Base-by-base conservation (phyloP, 2,113 vertebrate species). In the Bambusicola thoracicus region DNA sequence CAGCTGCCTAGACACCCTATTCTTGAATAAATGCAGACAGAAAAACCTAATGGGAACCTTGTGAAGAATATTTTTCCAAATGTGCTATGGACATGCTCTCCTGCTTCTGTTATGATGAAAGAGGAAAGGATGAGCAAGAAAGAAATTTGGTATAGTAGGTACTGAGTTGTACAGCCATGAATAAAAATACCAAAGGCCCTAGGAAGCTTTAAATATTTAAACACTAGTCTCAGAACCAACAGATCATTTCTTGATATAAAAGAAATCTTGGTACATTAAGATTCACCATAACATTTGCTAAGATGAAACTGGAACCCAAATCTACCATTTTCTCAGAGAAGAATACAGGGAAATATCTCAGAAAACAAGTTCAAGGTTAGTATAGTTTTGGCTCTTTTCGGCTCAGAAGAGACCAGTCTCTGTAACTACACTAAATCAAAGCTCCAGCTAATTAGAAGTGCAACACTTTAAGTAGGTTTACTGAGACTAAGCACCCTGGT, bases 161-260 rank as follows among this genome's bases (percentile, higher is more conserved):
- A 20, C 16, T 24, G 40, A 83, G 55, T 38, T 81, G 55, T 5
- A 4, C 17, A 41, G 22, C 53, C 59, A 12, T 34, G 59, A 73
- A 76, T 21, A 75, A 70, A 75, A 43, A 25, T 70, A 77, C 5
- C 21, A 53, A 49, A 77, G 12, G 59, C 4, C 21, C 8, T 34
- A 66, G 13, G 21, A 91, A 27, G 30, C 30, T 91, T 68, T 90
- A 88, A 77, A 90, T 66, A 49, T 72, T 75, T 87, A 77, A 87
- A 70, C 18, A 53, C 6, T 15, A 55, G 32, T 58, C 40, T 72
- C 32, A 46, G 72, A 92, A 73, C 6, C 5, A 76, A 67, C 16
- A 73, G 48, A 49, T 2, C 15, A 30, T 53, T 53, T 30, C 51
- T 29, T 30, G 51, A 53, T 29, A 30, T 53, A 30, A 17, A 81